A percentile compares a stretch with the other conserved stretches of the same genome.
These are phyloP conservation scores for Cremastobaeus sp. DNA, from an alignment of 2,888 invertebrate species.

Conservation along the genomic window DNA sequence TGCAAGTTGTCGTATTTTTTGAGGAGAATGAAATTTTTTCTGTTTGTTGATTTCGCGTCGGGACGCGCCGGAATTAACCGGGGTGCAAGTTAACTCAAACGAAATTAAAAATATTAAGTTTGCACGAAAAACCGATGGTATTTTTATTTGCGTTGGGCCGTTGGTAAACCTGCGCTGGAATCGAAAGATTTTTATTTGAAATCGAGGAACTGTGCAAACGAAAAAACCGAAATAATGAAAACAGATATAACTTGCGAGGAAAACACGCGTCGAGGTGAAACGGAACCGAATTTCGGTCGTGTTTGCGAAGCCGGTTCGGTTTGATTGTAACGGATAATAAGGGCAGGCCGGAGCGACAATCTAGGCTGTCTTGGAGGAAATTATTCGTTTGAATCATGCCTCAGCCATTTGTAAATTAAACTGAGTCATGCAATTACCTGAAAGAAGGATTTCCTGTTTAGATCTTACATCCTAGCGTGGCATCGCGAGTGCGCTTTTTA, in stretches of 20 bases:
- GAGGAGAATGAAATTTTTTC: slow-evolving; percentile 52
- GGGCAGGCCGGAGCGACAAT: slow-evolving; percentile 62
- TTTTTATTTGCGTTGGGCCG: slow-evolving; percentile 16
- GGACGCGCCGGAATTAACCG: slow-evolving; percentile 36
- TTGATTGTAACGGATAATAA: slow-evolving; percentile 55
- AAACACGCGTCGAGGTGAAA: background rate
- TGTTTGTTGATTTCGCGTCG: slow-evolving; percentile 46
- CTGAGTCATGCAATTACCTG: slow-evolving; percentile 76
- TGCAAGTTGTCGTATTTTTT: slow-evolving; percentile 59
- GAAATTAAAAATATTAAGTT: slow-evolving; percentile 54
- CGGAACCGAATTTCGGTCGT: background rate
- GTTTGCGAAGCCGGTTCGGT: slow-evolving; percentile 45
- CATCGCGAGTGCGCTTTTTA: slow-evolving; percentile 51
- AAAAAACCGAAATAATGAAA: too few species aligned
- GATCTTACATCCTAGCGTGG: slow-evolving; percentile 63
- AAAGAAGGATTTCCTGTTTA: slow-evolving; percentile 78
- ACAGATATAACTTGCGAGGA: too few species aligned
- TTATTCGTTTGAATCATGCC: slow-evolving; percentile 69
- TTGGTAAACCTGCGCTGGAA: slow-evolving; percentile 21
- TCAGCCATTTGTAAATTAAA: slow-evolving; percentile 71
- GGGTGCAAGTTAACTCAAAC: slow-evolving; percentile 38
- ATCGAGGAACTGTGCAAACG: too few species aligned
- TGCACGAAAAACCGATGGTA: slow-evolving; percentile 35
- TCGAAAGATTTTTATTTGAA: slow-evolving; percentile 20
- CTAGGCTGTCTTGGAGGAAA: slow-evolving; percentile 65